Evolutionary conservation across 2,797 vertebrate genomes (phyloP), one percentile per base, ranked within the genome.

Genomic region (Ciconia nigra): DNA sequence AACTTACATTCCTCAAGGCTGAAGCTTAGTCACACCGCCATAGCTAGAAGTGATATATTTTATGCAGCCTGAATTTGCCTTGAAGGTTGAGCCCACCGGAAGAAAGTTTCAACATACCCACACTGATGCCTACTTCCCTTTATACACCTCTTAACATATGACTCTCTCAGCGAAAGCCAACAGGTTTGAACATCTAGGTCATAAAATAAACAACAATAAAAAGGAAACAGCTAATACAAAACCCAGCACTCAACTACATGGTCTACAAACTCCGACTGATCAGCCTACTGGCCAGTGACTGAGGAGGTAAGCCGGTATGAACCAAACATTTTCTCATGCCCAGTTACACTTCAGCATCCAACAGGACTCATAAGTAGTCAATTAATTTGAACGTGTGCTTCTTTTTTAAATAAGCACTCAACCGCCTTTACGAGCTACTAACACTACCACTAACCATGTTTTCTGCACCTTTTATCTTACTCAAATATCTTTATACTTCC

Each of bases 181-280:
- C 41, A 37, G 49, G 42, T 57, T 46, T 54, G 66, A 76, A 72
- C 46, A 46, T 3, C 51, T 15, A 35, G 26, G 33, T 80, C 42
- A 66, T 21, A 9, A 33, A 16, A 42, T 21, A 66, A 54, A 37
- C 7, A 55, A 24, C 4, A 79, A 58, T 9, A 12, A 62, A 78
- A 82, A 81, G 28, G 10, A 52, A 87, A 28, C 3, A 46, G 42
- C 35, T 28, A 87, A 83, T 7, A 10, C 15, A 47, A 78, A 65
- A n/a, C 0, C 1, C 26, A 82, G 69, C 37, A 7, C 28, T 52
- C 31, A 78, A 0, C 39, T 58, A 7, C 0, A 0, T 8, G 20
- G 18, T 19, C 52, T 70, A 11, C 15, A 63, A 52, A 59, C 35
- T 6, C n/a, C 0, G 3, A 47, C 15, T 39, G 54, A 35, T 65